Evolutionary conservation across 2,797 vertebrate species (phyloP).

Genomic region (Clarias laeviceps): DNA sequence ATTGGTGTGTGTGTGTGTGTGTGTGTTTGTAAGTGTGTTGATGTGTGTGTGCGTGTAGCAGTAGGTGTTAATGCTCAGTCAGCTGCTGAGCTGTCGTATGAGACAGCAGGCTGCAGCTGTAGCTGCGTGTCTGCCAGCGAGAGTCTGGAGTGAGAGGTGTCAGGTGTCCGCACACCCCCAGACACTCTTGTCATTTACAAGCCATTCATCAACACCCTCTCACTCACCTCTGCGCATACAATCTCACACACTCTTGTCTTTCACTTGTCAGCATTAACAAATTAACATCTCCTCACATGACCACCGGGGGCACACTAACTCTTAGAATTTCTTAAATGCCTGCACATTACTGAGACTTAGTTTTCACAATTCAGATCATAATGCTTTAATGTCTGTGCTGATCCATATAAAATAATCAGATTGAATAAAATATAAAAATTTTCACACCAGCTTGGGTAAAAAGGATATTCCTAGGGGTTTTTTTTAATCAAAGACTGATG

Average conservation of each 20-base stretch:
- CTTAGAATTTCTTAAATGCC: constrained; percentile 4
- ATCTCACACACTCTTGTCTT: constrained; percentile 35
- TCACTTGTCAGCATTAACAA: constrained; percentile 52
- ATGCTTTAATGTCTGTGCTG: not conserved
- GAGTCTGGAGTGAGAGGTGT: constrained; percentile 59
- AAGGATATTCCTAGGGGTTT: not conserved
- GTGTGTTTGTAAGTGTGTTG: constrained; percentile 13
- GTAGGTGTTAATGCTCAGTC: constrained; percentile 41
- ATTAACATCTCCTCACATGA: constrained; percentile 46
- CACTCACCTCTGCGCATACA: constrained; percentile 43
- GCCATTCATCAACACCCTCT: constrained; percentile 63
- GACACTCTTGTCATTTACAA: constrained; percentile 56
- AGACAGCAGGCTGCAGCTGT: constrained; percentile 71
- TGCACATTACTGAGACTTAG: not conserved
- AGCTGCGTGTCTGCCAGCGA: constrained; percentile 56
- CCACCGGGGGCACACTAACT: constrained; percentile 14
- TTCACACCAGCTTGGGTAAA: too few species aligned
- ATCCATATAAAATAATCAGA: not conserved
- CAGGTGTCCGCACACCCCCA: constrained; percentile 56
- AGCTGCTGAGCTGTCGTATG: constrained; percentile 59
- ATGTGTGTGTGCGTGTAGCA: constrained; percentile 29
- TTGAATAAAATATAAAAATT: not conserved
- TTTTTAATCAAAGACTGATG: not conserved
- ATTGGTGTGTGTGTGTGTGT: constrained; percentile 20
- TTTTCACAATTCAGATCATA: not conserved